A percentile compares a stretch with the other conserved stretches of the same genome.
Evolutionary conservation across 2,797 vertebrate genomes (phyloP).

Genomic region (Pampus argenteus): DNA sequence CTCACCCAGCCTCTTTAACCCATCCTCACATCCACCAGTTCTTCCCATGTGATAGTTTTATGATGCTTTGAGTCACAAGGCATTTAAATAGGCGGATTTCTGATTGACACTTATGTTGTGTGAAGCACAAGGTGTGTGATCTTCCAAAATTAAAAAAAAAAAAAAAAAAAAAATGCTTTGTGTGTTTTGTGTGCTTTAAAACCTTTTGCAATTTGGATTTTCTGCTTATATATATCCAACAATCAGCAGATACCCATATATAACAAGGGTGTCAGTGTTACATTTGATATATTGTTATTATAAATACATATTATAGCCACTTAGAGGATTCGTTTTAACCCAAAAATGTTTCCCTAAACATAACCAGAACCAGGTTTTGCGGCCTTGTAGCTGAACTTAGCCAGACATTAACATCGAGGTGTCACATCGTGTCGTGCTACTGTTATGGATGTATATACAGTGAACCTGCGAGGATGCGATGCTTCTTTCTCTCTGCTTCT

Average conservation of each 20-base stretch:
- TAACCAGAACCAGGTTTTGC: too few species aligned
- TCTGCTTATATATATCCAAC: neutral
- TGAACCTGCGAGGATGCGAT: neutral
- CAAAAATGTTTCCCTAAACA: too few species aligned
- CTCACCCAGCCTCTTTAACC: conserved; percentile 31
- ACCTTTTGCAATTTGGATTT: neutral
- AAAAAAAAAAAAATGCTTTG: too few species aligned
- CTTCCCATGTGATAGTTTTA: conserved; percentile 34
- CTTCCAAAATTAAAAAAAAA: neutral
- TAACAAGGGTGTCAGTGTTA: neutral
- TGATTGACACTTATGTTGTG: conserved; percentile 5
- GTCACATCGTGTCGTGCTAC: neutral
- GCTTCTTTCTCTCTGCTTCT: conserved; percentile 8
- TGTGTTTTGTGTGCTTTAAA: neutral
- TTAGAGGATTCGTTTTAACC: too few species aligned
- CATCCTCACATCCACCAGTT: conserved; percentile 28
- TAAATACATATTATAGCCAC: too few species aligned
- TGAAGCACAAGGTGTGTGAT: neutral
- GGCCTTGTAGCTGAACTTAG: too few species aligned
- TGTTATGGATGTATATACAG: neutral
- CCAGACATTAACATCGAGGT: neutral
- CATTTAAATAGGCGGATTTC: conserved; percentile 16
- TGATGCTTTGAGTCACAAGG: conserved; percentile 17
- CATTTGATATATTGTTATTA: too few species aligned
- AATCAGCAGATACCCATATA: neutral